Base-by-base conservation (phyloP, 2,888 invertebrate species). In the Formica aserva region DNA sequence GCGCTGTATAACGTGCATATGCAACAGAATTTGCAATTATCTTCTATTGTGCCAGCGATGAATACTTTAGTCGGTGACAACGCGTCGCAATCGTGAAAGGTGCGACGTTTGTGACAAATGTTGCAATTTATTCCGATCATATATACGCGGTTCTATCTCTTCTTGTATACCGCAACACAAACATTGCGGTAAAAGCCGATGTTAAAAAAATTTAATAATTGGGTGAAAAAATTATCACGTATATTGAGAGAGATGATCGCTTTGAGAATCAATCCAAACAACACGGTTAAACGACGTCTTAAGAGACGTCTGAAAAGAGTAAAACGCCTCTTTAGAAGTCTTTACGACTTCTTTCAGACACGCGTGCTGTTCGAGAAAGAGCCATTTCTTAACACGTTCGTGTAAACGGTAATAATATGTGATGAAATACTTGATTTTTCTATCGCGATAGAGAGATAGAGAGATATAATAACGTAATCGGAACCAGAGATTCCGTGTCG, bases 41-140 rank as follows among this genome's bases (percentile, higher is more conserved):
- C 76, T 66, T 26, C 29, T 67, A 77, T 77, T 77, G 67, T 77
- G 38, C n/a, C 52, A 13, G 55, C 66, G 52, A 66, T 38, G 76
- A 76, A 52, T 66, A 48, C 66, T 29, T 18, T 3, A 18, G 15
- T 55, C 38, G 76, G 55, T 77, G 76, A 77, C 67, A 77, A 77
- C 76, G 67, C 38, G 18, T 63, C 48, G 38, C 67, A 66, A 35
- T 52, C 26, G 38, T 66, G 76, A 77, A 67, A 67, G 76, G 55
- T 77, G 67, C 76, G 67, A 67, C 67, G 38, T 67, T 77, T 67
- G 32, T 75, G 65, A 67, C 67, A 67, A 77, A 55, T 66, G 76
- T 76, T 76, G 66, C 76, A 76, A 76, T 18, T 66, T 66, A 76
- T 52, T 38, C 22, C 76, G 52, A 35, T 76, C 66, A 65, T 35